phyloP scores from a whole-genome alignment of 2,797 vertebrate genomes.

The Artibeus lituratus region DNA sequence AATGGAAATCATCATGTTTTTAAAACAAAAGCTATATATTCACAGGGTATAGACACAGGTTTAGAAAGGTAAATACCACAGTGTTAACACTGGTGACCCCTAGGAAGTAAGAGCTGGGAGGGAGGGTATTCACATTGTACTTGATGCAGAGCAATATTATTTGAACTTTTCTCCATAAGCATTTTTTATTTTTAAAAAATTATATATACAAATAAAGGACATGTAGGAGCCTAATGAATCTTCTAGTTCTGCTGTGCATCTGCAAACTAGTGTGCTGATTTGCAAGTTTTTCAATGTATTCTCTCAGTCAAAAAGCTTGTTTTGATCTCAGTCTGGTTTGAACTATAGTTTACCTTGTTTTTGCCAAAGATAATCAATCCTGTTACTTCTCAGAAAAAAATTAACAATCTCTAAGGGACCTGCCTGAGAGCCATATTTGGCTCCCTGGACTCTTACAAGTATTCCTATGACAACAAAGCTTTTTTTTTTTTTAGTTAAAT shows the following conservation, averaged over 20 bases:
- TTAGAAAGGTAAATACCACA: not conserved
- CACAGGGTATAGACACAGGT: not conserved
- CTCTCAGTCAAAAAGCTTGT: not conserved
- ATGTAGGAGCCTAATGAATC: not conserved
- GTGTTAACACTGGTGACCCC: not conserved
- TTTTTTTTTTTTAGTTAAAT: not conserved
- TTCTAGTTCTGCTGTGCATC: not conserved
- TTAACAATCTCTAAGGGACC: not conserved
- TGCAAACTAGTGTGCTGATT: not conserved
- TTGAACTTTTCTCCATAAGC: not conserved
- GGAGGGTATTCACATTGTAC: not conserved
- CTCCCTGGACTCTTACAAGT: not conserved
- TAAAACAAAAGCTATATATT: not conserved
- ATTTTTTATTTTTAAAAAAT: not conserved
- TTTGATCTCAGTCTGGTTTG: not conserved
- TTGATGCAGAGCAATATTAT: fast-evolving
- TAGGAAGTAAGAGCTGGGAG: not conserved
- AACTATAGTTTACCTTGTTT: slow-evolving; percentile 30
- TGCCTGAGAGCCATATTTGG: not conserved
- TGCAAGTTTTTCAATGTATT: not conserved
- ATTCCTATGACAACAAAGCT: not conserved
- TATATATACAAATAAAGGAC: not conserved
- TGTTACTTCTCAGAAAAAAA: slow-evolving; percentile 33
- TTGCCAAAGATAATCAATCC: slow-evolving; percentile 55
- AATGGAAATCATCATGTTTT: not conserved